Percentiles rank a stretch among this genome's conserved stretches.
phyloP scores from a whole-genome alignment of 1,140 invertebrate species.

The Aphelinus atriplicis region DNA sequence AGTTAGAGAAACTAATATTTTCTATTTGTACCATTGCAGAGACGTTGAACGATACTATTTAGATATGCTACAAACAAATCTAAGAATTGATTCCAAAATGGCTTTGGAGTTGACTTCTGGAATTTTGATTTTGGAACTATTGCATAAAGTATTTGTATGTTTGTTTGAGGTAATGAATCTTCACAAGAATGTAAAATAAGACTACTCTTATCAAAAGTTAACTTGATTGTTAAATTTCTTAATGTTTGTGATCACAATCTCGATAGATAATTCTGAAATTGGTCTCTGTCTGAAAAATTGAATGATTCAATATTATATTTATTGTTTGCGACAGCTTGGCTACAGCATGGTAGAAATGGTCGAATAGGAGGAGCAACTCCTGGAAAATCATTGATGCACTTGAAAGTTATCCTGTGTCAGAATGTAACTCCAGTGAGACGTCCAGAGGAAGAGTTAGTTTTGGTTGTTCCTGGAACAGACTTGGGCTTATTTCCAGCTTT shows the following conservation, averaged over 20 bases:
- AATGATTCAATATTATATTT: slow-evolving; percentile 43
- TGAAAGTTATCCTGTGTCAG: slow-evolving; percentile 83
- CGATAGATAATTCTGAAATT: too few relatives aligned
- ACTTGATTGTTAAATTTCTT: too few relatives aligned
- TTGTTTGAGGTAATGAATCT: slow-evolving; percentile 76
- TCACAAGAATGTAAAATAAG: too few relatives aligned
- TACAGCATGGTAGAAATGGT: slow-evolving; percentile 70
- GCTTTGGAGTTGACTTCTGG: slow-evolving; percentile 81
- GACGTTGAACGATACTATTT: slow-evolving; percentile 72
- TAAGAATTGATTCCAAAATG: slow-evolving; percentile 74
- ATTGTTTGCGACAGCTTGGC: slow-evolving; percentile 68
- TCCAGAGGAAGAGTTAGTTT: slow-evolving; percentile 66
- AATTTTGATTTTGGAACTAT: slow-evolving; percentile 78
- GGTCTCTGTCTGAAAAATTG: background rate
- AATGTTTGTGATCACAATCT: too few relatives aligned
- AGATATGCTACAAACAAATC: slow-evolving; percentile 69
- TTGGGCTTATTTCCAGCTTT: slow-evolving; percentile 74
- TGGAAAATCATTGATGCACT: slow-evolving; percentile 84
- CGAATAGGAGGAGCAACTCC: slow-evolving; percentile 85
- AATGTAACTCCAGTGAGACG: slow-evolving; percentile 68
- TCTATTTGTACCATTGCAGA: slow-evolving; percentile 60
- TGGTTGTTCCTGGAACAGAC: slow-evolving; percentile 74
- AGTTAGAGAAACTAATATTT: too few relatives aligned
- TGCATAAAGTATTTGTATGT: slow-evolving; percentile 81
- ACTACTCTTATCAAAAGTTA: too few relatives aligned